A percentile compares a stretch with the other conserved stretches of the same genome.
Evolutionary conservation across 1,140 invertebrate species (phyloP).

Genomic region (Brachionus koreanus): DNA sequence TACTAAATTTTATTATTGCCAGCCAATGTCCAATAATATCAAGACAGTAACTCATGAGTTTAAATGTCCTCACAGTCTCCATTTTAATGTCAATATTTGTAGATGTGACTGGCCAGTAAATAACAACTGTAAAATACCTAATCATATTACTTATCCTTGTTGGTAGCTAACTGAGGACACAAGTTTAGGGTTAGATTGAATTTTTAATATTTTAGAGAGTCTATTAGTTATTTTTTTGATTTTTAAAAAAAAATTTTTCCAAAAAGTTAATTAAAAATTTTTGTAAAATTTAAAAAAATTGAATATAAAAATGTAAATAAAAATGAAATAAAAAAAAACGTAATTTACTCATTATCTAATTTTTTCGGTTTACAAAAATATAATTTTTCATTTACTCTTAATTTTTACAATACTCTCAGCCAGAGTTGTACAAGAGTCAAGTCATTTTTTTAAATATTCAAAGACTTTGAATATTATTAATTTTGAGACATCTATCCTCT

Average conservation of each 20-base stretch:
- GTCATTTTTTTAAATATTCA: too few species aligned
- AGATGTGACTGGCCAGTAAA: conserved; percentile 35
- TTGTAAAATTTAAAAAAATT: not conserved
- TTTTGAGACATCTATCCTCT: too few species aligned
- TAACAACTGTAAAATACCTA: not conserved
- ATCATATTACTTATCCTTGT: conserved; percentile 8
- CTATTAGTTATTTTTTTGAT: not conserved
- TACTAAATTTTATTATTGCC: conserved; percentile 42
- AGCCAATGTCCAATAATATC: not conserved
- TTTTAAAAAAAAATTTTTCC: not conserved
- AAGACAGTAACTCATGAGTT: conserved; percentile 25
- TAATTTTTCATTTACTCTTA: too few species aligned
- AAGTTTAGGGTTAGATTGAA: not conserved
- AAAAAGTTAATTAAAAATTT: not conserved
- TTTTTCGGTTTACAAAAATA: too few species aligned
- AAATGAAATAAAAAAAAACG: too few species aligned
- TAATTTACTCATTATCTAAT: too few species aligned
- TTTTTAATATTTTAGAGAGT: not conserved
- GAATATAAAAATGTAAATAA: too few species aligned
- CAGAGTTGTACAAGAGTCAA: too few species aligned
- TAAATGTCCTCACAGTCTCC: conserved; percentile 10
- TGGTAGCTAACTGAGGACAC: not conserved
- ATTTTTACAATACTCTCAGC: too few species aligned
- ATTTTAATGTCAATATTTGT: conserved; percentile 28
- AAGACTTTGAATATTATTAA: too few species aligned